Evolutionary conservation across 1,140 invertebrate genomes (phyloP).

Genomic region (Calliphora vicina): DNA sequence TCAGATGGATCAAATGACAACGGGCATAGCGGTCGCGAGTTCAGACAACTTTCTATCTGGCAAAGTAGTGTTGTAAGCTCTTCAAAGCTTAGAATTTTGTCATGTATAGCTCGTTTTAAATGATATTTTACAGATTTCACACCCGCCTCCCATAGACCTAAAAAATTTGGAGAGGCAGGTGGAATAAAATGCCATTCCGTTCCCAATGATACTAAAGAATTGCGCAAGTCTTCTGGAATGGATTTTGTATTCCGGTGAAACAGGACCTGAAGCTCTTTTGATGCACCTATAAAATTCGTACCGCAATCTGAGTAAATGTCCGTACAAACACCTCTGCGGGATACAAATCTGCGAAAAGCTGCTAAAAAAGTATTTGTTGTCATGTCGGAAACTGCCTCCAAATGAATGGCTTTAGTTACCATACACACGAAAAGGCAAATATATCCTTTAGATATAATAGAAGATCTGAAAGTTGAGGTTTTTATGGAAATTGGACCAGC

Average conservation of each 20-base stretch:
- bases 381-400: not conserved
- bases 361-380: not conserved
- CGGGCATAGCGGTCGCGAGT: not conserved
- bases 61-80: conserved; percentile 10
- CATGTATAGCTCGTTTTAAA: not conserved
- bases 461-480: not conserved
- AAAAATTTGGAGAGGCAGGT: conserved; percentile 51
- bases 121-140: conserved; percentile 34
- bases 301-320: not conserved
- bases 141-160: conserved; percentile 55
- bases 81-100: not conserved
- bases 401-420: conserved; percentile 39
- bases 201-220: conserved; percentile 45
- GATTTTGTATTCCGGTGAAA: not conserved
- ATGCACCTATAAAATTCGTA: not conserved
- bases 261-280: not conserved
- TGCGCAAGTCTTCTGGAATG: not conserved
- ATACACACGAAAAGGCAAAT: conserved; percentile 39
- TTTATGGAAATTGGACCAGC: not conserved
- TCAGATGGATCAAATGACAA: not conserved
- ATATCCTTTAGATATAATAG: not conserved
- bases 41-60: conserved; percentile 48
- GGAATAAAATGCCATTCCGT: conserved; percentile 41
- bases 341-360: not conserved
- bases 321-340: not conserved